Conservation (phyloP, 2,113 vertebrate species). For the Periophthalmodon schlosseri region DNA sequence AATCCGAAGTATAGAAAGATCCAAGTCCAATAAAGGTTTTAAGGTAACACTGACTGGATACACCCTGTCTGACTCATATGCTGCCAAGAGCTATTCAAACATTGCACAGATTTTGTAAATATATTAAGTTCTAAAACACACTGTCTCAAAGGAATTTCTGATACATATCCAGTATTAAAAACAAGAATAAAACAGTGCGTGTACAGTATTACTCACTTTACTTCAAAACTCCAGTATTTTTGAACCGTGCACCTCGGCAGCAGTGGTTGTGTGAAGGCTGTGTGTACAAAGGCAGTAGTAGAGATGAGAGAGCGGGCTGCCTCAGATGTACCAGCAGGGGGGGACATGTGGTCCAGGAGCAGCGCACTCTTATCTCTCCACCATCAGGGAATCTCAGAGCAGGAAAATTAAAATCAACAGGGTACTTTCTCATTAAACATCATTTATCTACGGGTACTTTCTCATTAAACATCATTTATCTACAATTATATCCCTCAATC, state of each 20-base stretch:
- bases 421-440: slow-evolving; percentile 3
- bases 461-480: neutral
- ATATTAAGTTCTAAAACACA: neutral
- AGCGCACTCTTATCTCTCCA: neutral
- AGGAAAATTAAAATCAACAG: slow-evolving; percentile 12
- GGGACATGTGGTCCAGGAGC: slow-evolving; percentile 55
- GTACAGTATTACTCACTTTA: neutral
- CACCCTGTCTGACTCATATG: neutral
- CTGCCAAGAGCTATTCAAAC: neutral
- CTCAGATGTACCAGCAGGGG: slow-evolving; percentile 63
- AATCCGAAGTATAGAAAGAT: neutral
- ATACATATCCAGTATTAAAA: neutral
- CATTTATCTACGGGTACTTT: neutral
- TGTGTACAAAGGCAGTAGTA: neutral
- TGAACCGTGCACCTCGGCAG: neutral
- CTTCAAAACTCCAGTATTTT: neutral
- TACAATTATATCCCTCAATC: neutral
- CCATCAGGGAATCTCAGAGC: neutral
- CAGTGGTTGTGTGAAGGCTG: neutral
- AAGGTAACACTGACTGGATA: neutral
- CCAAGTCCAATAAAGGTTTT: neutral
- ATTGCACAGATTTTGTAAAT: neutral
- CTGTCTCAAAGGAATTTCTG: neutral
- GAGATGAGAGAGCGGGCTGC: slow-evolving; percentile 6
- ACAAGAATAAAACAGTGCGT: neutral